A percentile compares a stretch with the other conserved stretches of the same genome.
Conservation (phyloP, 1,140 invertebrate genomes). For the Yoshiicerus persimilis region DNA sequence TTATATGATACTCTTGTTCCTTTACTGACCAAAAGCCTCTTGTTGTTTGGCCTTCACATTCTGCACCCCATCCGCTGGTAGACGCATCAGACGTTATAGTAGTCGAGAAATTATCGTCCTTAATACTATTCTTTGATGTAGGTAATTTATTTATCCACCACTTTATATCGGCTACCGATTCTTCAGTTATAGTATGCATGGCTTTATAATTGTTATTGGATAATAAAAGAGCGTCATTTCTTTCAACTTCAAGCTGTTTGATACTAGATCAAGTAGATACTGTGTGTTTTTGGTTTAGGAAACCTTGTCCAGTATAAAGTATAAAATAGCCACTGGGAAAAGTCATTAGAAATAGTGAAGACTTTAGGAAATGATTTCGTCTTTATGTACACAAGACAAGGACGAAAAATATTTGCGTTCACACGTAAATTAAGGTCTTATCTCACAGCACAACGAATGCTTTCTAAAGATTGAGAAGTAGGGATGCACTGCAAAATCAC, state of each 20-base stretch:
- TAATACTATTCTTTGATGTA: neutral
- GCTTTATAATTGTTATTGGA: neutral
- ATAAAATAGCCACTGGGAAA: too few relatives aligned
- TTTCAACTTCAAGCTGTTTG: neutral
- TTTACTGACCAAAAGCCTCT: neutral
- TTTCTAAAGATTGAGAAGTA: too few relatives aligned
- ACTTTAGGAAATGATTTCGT: too few relatives aligned
- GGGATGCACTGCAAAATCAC: too few relatives aligned
- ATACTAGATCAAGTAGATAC: too few relatives aligned
- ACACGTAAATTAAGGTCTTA: too few relatives aligned
- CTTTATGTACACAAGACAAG: too few relatives aligned
- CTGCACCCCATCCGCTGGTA: neutral
- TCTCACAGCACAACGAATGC: too few relatives aligned
- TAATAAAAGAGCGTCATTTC: neutral
- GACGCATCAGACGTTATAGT: slow-evolving; percentile 2
- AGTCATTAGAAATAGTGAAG: too few relatives aligned
- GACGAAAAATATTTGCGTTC: too few relatives aligned
- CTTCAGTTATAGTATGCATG: neutral
- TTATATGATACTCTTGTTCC: neutral
- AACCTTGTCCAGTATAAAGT: too few relatives aligned
- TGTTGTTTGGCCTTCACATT: neutral
- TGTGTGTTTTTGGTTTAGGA: too few relatives aligned
- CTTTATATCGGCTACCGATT: neutral
- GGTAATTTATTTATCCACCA: slow-evolving; percentile 3
- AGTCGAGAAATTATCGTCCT: neutral